Evolutionary conservation across 2,888 invertebrate genomes (phyloP).

Genomic region (Diplazon laetatorius): DNA sequence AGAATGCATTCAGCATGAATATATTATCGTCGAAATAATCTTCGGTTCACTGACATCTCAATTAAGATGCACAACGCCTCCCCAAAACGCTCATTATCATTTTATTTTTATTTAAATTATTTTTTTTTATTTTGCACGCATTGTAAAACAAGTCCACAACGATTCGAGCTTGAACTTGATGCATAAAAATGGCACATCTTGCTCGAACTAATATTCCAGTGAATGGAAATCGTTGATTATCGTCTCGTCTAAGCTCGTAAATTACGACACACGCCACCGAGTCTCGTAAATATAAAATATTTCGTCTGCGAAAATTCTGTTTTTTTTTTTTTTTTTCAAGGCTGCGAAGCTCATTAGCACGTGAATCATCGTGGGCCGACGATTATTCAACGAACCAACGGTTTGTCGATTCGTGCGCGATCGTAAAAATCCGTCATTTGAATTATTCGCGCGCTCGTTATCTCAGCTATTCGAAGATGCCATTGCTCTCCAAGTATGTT

Average conservation of each 20-base stretch:
- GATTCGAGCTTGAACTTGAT: background rate
- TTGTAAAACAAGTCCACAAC: background rate
- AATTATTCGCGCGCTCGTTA: too few relatives aligned
- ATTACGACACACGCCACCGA: background rate
- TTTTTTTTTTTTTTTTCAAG: too few relatives aligned
- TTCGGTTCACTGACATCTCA: too few relatives aligned
- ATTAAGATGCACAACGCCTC: too few relatives aligned
- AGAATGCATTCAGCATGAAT: background rate
- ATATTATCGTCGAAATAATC: background rate
- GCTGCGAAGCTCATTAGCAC: conserved; percentile 6
- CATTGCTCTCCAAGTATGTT: too few relatives aligned
- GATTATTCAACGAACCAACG: background rate
- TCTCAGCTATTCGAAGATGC: conserved; percentile 6
- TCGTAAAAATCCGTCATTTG: conserved; percentile 14
- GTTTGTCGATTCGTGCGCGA: too few relatives aligned
- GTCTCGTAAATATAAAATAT: conserved; percentile 7
- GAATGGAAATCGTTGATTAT: conserved; percentile 35
- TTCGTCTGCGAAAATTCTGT: too few relatives aligned
- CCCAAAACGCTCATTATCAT: too few relatives aligned
- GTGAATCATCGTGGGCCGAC: background rate
- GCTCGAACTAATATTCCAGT: conserved; percentile 25
- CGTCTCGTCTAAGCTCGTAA: conserved; percentile 9
- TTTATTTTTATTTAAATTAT: too few relatives aligned
- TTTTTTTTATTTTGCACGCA: too few relatives aligned
- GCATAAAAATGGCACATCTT: background rate